Conservation (phyloP, 2,113 vertebrate species). For the Notarius lentiginosus region DNA sequence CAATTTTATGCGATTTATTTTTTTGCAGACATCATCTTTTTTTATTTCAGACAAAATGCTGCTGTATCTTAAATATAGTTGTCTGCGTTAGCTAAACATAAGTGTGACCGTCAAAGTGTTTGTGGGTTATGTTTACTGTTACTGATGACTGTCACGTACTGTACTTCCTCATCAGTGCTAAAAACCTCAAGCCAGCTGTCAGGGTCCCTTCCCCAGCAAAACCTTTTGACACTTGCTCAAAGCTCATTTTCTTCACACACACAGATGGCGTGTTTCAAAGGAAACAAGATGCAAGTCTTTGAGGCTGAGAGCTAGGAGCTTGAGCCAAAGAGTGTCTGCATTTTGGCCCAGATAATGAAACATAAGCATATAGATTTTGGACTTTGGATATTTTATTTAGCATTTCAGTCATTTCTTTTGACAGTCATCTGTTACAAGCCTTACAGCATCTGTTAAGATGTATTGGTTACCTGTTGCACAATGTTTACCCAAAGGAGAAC, state of each 20-base stretch:
- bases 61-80: neutral
- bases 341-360: conserved; percentile 21
- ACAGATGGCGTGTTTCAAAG: neutral
- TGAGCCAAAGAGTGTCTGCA: neutral
- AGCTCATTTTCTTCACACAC: conserved; percentile 8
- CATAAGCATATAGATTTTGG: neutral
- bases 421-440: neutral
- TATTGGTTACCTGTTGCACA: conserved; percentile 27
- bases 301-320: neutral
- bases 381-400: neutral
- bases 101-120: neutral
- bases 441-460: neutral
- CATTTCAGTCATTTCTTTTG: neutral
- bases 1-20: neutral
- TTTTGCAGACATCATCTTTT: neutral
- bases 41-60: neutral
- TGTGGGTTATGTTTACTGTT: neutral
- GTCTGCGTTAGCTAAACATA: neutral
- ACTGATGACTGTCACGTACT: neutral
- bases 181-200: conserved; percentile 5
- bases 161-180: neutral
- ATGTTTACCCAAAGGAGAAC: neutral
- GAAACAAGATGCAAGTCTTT: neutral
- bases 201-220: neutral
- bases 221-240: conserved; percentile 19